These are phyloP conservation scores for Drosophila kurseongensis DNA, from an alignment of 1,140 invertebrate species.

Conservation along the genomic window DNA sequence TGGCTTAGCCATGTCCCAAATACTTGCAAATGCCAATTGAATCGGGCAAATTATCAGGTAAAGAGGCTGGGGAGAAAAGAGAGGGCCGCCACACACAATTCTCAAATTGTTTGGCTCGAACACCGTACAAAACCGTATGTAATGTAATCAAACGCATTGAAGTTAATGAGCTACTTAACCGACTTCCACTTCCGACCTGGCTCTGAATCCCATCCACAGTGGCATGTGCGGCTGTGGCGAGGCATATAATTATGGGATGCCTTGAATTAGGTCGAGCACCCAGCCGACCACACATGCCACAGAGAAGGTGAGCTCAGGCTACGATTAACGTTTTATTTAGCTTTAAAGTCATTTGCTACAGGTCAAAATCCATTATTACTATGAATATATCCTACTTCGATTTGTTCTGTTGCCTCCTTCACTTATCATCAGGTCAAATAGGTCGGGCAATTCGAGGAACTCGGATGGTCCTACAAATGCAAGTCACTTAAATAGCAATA, in stretches of 20 bases:
- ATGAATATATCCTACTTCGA: background rate
- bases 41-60: constrained; percentile 33
- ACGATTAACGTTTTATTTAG: background rate
- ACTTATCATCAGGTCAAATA: too few relatives aligned
- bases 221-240: constrained; percentile 13
- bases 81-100: constrained; percentile 17
- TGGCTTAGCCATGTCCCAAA: constrained; percentile 34
- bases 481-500: too few relatives aligned
- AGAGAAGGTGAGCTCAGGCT: constrained; percentile 15
- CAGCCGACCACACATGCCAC: constrained; percentile 41
- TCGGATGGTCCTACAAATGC: too few relatives aligned
- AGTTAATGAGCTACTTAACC: constrained; percentile 78
- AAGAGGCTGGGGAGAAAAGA: background rate
- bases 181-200: constrained; percentile 43
- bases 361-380: background rate
- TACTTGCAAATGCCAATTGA: constrained; percentile 41
- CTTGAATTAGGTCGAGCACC: constrained; percentile 68
- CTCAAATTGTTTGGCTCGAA: constrained; percentile 50
- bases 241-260: constrained; percentile 33
- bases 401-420: too few relatives aligned
- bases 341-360: background rate
- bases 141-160: constrained; percentile 60
- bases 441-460: too few relatives aligned
- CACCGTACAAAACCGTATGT: constrained; percentile 40
- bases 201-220: constrained; percentile 22